Conservation (phyloP, 2,888 invertebrate species). For the Molanna angustata region DNA sequence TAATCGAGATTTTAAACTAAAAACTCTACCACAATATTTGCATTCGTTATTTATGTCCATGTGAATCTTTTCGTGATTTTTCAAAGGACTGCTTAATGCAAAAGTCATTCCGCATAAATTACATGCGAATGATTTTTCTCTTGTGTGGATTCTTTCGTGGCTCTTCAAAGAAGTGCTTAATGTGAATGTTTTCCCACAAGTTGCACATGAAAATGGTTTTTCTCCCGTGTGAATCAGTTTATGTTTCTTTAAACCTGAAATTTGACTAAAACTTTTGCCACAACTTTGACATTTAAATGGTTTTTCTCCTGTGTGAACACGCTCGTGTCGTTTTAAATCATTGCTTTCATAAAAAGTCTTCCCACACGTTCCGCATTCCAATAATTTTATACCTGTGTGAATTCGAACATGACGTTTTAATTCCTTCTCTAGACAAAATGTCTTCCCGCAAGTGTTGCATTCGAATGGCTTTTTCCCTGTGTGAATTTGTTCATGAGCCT, state of each 20-base stretch:
- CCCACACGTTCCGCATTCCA: background rate
- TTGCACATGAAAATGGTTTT: no score
- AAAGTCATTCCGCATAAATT: no score
- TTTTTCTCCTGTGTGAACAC: background rate
- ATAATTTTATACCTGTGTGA: background rate
- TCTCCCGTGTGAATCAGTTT: background rate
- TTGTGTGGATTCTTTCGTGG: no score
- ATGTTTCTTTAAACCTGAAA: background rate
- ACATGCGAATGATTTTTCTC: no score
- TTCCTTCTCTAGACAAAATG: background rate
- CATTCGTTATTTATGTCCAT: no score
- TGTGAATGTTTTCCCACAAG: no score
- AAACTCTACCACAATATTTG: no score
- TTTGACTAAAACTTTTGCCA: background rate
- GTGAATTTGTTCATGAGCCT: constrained; percentile 1
- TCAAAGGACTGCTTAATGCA: no score
- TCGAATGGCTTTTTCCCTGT: background rate
- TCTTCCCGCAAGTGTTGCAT: background rate
- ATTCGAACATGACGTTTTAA: background rate
- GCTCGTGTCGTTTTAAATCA: background rate
- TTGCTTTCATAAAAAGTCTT: background rate
- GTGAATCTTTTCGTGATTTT: no score
- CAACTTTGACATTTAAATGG: background rate
- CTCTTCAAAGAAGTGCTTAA: no score
- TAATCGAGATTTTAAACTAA: no score